phyloP scores from a whole-genome alignment of 2,113 vertebrate species.

The Eclectus roratus region DNA sequence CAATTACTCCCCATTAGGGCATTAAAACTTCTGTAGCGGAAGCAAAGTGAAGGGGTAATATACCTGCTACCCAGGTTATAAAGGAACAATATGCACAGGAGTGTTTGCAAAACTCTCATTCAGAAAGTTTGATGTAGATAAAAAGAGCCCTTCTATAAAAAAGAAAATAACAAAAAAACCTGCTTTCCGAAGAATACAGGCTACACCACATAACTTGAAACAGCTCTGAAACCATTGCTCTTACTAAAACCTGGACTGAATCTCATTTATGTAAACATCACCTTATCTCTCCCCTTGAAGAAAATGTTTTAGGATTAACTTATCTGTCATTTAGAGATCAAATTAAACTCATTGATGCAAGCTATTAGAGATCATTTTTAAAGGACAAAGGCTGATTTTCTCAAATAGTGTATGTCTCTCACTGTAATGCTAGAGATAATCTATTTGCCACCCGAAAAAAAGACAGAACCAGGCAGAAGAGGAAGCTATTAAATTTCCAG shows the following conservation, averaged over 20 bases:
- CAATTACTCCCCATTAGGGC: conserved; percentile 29
- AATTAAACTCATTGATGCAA: conserved; percentile 64
- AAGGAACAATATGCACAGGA: background rate
- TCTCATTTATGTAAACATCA: background rate
- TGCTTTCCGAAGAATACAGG: background rate
- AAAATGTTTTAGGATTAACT: conserved; percentile 11
- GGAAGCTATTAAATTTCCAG: conserved; percentile 2
- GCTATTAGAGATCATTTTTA: conserved; percentile 52
- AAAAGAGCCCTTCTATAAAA: background rate
- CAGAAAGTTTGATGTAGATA: background rate
- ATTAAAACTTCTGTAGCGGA: conserved; percentile 48
- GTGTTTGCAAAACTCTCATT: conserved; percentile 12
- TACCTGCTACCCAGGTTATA: conserved; percentile 7
- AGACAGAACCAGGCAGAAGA: background rate
- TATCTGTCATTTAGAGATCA: conserved; percentile 62
- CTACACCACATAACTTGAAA: background rate
- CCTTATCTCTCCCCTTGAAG: conserved; percentile 18
- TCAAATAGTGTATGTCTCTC: background rate
- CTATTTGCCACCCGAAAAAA: conserved; percentile 10
- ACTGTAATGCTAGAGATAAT: conserved; percentile 16
- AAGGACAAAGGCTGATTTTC: conserved; percentile 60
- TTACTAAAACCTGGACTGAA: background rate
- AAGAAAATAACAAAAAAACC: too few relatives aligned
- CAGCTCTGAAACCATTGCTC: background rate
- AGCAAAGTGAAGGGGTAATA: background rate